Conservation (phyloP, 2,113 vertebrate genomes). For the Mormyrus iriodes region DNA sequence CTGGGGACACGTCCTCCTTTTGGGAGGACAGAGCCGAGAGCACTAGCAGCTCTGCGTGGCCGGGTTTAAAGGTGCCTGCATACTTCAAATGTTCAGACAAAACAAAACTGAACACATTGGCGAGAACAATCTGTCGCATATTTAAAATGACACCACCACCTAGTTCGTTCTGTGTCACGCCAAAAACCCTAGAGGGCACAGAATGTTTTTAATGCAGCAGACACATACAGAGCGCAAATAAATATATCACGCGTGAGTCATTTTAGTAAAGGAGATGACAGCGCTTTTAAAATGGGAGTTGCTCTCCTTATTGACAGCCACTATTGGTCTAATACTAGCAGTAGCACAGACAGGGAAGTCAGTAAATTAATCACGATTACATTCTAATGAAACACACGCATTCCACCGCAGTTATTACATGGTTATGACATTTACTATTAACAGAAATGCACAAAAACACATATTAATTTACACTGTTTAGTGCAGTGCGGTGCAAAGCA, state of each 20-base stretch:
- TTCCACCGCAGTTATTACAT: background rate
- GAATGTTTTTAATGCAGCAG: too few relatives aligned
- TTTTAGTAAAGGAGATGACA: background rate
- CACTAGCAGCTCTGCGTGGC: too few relatives aligned
- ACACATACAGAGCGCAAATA: background rate
- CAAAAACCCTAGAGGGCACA: background rate
- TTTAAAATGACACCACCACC: background rate
- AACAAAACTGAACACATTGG: background rate
- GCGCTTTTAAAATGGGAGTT: background rate
- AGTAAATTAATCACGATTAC: background rate
- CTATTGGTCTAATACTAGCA: background rate
- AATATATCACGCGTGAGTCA: background rate
- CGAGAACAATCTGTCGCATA: background rate
- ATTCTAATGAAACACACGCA: background rate
- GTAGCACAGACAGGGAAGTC: background rate
- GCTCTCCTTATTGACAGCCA: background rate
- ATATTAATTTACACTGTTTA: background rate
- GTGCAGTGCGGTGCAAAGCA: background rate
- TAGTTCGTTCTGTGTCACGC: background rate
- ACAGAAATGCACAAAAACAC: background rate
- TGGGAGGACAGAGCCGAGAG: too few relatives aligned
- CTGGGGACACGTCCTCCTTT: background rate
- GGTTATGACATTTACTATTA: background rate
- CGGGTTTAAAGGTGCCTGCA: background rate
- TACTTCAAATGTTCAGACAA: background rate